Evolutionary conservation across 1,140 invertebrate genomes (phyloP).

Genomic region (Bombyx mandarina): DNA sequence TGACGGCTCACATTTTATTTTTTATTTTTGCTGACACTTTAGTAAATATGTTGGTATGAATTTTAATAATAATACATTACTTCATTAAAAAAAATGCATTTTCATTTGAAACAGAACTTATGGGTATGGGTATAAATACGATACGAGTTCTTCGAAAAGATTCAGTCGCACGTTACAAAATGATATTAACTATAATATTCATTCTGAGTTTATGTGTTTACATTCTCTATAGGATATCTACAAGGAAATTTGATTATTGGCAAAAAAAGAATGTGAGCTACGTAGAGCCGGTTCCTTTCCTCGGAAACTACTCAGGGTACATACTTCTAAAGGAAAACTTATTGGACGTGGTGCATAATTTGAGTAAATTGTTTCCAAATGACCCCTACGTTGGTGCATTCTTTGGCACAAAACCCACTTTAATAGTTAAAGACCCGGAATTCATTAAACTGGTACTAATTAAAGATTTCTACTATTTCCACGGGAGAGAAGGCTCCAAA

Average conservation of each 20-base stretch:
- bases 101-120: too few species aligned
- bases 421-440: slow-evolving; percentile 9
- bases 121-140: too few species aligned
- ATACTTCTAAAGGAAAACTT: slow-evolving; percentile 16
- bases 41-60: too few species aligned
- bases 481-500: slow-evolving; percentile 9
- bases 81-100: too few species aligned
- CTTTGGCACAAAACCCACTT: slow-evolving; percentile 13
- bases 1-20: too few species aligned
- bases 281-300: slow-evolving; percentile 27
- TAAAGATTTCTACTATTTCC: slow-evolving; percentile 16
- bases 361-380: slow-evolving; percentile 8
- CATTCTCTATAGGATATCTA: slow-evolving; percentile 8
- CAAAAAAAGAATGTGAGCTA: slow-evolving; percentile 25
- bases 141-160: too few species aligned
- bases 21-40: too few species aligned
- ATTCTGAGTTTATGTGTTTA: too few species aligned
- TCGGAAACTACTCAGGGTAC: slow-evolving; percentile 39
- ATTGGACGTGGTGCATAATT: slow-evolving; percentile 2
- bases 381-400: slow-evolving; percentile 10
- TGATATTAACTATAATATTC: slow-evolving; percentile 19
- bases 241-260: slow-evolving; percentile 34
- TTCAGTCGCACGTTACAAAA: not conserved
- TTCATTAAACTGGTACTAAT: slow-evolving; percentile 12
- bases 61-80: too few species aligned